phyloP scores from a whole-genome alignment of 2,888 invertebrate genomes.

The Cheiracanthium punctorium region DNA sequence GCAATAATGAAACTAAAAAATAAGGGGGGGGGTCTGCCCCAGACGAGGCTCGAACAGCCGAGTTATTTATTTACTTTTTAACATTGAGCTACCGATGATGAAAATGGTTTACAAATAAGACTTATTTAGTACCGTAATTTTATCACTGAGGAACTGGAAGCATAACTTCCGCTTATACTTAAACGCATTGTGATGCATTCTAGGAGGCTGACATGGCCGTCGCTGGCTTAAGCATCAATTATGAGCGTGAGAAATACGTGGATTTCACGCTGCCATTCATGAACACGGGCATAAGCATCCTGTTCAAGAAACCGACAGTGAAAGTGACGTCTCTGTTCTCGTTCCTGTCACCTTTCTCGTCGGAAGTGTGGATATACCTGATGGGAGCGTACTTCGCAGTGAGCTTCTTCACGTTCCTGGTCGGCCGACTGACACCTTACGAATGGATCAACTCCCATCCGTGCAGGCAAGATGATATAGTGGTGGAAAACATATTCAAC shows the following conservation, averaged over 20 bases:
- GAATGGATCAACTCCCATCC: slow-evolving; percentile 94
- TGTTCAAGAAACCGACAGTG: slow-evolving; percentile 95
- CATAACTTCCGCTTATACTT: too few relatives aligned
- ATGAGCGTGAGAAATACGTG: slow-evolving; percentile 78
- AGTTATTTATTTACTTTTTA: too few relatives aligned
- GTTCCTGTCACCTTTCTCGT: slow-evolving; percentile 93
- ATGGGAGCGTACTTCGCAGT: slow-evolving; percentile 95
- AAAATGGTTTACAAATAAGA: too few relatives aligned
- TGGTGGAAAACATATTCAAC: slow-evolving; percentile 88
- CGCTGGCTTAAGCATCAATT: slow-evolving; percentile 79
- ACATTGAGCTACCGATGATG: too few relatives aligned
- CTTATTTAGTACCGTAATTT: too few relatives aligned
- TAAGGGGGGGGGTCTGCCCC: too few relatives aligned
- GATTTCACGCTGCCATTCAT: slow-evolving; percentile 80
- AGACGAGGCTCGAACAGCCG: too few relatives aligned
- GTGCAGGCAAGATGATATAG: slow-evolving; percentile 88
- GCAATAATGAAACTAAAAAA: too few relatives aligned
- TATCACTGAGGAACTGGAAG: too few relatives aligned
- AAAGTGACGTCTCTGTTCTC: slow-evolving; percentile 96
- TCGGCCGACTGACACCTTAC: slow-evolving; percentile 84
- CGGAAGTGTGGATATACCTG: slow-evolving; percentile 98
- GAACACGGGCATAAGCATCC: slow-evolving; percentile 88
- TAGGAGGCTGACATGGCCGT: slow-evolving; percentile 79
- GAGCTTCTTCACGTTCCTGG: slow-evolving; percentile 84
- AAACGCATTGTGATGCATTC: too few relatives aligned